These are phyloP conservation scores for Temnothorax nylanderi DNA, from an alignment of 1,140 invertebrate species.

Conservation along the genomic window DNA sequence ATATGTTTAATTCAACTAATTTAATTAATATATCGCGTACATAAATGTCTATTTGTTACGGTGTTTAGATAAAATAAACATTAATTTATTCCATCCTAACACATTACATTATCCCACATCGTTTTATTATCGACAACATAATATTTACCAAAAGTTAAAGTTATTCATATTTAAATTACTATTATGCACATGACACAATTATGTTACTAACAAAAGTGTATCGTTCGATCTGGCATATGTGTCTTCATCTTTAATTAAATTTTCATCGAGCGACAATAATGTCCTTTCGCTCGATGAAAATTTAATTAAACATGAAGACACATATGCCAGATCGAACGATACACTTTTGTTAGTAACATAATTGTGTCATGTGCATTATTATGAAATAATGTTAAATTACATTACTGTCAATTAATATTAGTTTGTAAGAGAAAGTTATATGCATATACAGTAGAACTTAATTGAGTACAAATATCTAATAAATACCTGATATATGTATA, in stretches of 20 bases:
- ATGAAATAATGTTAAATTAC: slow-evolving; percentile 14
- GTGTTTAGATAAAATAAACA: not conserved
- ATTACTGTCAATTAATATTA: not conserved
- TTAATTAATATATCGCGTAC: not conserved
- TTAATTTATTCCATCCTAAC: not conserved
- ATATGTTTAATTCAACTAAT: not conserved
- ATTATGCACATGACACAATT: not conserved
- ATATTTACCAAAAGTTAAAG: not conserved
- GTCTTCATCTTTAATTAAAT: slow-evolving; percentile 14
- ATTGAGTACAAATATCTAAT: too few relatives aligned
- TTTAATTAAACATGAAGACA: slow-evolving; percentile 18
- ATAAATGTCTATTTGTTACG: not conserved
- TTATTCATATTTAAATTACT: not conserved
- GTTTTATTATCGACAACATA: not conserved
- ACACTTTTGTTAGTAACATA: not conserved
- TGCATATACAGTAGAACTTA: not conserved
- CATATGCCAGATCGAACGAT: not conserved
- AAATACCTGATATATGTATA: too few relatives aligned
- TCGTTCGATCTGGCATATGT: not conserved
- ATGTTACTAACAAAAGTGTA: not conserved
- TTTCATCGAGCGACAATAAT: not conserved
- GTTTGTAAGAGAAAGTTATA: not conserved
- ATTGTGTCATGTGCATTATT: not conserved
- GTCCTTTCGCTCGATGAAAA: slow-evolving; percentile 1
- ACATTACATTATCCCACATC: not conserved